phyloP scores from a whole-genome alignment of 2,888 invertebrate genomes.

The Cryptocheilus praepositus region DNA sequence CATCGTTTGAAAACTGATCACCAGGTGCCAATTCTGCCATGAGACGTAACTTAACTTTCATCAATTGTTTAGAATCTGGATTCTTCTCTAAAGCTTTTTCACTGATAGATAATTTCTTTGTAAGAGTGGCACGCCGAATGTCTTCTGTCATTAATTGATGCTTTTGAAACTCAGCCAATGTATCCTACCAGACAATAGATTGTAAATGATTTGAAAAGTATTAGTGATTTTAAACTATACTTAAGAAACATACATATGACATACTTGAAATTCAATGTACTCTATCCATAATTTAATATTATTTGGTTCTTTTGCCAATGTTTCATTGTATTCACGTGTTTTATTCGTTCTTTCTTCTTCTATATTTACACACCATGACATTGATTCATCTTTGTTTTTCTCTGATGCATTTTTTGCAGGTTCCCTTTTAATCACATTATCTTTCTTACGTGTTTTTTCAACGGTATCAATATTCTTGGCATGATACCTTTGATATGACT shows the following conservation, averaged over 20 bases:
- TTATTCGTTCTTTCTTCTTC: conserved; percentile 76
- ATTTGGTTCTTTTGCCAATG: conserved; percentile 75
- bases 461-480: conserved; percentile 48
- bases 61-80: conserved; percentile 76
- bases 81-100: conserved; percentile 80
- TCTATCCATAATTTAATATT: conserved; percentile 79
- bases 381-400: conserved; percentile 34
- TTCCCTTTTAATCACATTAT: conserved; percentile 59
- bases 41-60: conserved; percentile 75
- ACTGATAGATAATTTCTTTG: conserved; percentile 80
- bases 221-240: not conserved
- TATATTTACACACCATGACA: conserved; percentile 58
- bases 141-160: conserved; percentile 50
- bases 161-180: conserved; percentile 50
- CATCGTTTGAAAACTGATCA: conserved; percentile 77
- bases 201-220: not conserved
- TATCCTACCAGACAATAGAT: conserved; percentile 45
- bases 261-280: conserved; percentile 78
- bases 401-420: conserved; percentile 43
- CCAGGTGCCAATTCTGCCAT: conserved; percentile 78
- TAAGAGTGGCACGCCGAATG: conserved; percentile 60
- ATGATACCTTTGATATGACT: conserved; percentile 56
- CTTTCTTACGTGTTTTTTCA: conserved; percentile 60
- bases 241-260: conserved; percentile 1
- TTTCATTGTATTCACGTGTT: conserved; percentile 77